phyloP scores from a whole-genome alignment of 2,113 vertebrate species.

The Dermatemys mawii region DNA sequence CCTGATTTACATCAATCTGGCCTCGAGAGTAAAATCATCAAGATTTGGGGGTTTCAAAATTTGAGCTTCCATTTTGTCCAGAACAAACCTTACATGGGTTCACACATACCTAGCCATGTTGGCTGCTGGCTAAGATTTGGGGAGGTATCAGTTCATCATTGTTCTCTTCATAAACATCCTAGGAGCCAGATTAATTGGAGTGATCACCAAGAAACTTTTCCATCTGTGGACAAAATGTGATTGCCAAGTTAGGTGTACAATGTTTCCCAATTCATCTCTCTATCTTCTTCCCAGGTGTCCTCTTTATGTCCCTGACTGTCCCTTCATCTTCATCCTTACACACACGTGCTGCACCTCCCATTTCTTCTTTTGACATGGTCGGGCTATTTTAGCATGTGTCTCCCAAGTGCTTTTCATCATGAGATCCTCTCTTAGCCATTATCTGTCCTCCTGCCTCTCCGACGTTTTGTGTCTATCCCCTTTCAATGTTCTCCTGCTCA shows the following conservation, averaged over 20 bases:
- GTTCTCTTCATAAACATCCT: background rate
- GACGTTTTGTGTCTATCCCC: background rate
- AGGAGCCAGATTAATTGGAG: background rate
- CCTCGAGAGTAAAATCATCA: background rate
- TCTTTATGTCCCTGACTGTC: background rate
- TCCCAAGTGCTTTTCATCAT: background rate
- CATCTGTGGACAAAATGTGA: background rate
- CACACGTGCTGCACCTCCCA: background rate
- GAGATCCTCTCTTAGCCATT: background rate
- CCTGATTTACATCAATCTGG: background rate
- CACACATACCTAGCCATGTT: fast-evolving
- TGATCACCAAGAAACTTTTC: background rate
- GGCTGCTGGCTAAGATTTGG: background rate
- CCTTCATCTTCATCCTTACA: background rate
- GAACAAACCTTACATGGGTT: background rate
- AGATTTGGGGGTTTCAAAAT: background rate
- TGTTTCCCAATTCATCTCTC: background rate
- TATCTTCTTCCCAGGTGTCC: background rate
- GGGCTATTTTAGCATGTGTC: background rate
- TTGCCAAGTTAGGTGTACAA: background rate
- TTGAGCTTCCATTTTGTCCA: background rate
- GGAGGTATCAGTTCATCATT: background rate
- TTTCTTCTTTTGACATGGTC: background rate
- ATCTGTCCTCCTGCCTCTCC: fast-evolving
- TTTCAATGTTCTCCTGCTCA: background rate